phyloP scores from a whole-genome alignment of 2,888 invertebrate genomes.

The Lingula anatina region DNA sequence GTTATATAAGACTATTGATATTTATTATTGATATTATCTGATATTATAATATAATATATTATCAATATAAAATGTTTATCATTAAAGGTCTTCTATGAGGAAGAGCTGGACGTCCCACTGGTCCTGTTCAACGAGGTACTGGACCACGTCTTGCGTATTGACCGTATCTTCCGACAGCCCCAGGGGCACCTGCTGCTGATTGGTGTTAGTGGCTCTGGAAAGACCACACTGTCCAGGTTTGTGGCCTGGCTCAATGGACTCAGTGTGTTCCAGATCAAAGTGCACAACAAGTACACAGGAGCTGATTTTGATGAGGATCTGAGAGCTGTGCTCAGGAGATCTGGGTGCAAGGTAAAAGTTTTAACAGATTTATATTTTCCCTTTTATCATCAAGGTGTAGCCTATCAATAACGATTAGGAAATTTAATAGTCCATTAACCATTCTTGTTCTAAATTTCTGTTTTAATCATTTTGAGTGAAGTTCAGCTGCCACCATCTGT shows the following conservation, averaged over 20 bases:
- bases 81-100: constrained; percentile 88
- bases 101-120: constrained; percentile 95
- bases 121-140: constrained; percentile 98
- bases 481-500: not conserved
- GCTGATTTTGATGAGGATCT: constrained; percentile 99
- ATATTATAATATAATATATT: too few species aligned
- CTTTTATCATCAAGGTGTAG: too few species aligned
- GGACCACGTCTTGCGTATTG: constrained; percentile 96
- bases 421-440: too few species aligned
- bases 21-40: too few species aligned
- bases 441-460: too few species aligned
- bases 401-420: too few species aligned
- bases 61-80: not conserved
- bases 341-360: constrained; percentile 58
- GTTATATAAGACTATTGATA: too few species aligned
- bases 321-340: constrained; percentile 59
- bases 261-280: constrained; percentile 98
- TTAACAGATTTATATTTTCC: constrained; percentile 5
- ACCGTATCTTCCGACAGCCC: constrained; percentile 97
- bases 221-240: constrained; percentile 97
- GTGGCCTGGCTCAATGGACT: constrained; percentile 99
- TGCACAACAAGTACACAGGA: constrained; percentile 98
- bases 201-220: constrained; percentile 98
- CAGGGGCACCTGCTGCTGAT: constrained; percentile 97
- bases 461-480: too few species aligned